These are phyloP conservation scores for Salticus scenicus DNA, from an alignment of 2,888 invertebrate species.

Conservation along the genomic window DNA sequence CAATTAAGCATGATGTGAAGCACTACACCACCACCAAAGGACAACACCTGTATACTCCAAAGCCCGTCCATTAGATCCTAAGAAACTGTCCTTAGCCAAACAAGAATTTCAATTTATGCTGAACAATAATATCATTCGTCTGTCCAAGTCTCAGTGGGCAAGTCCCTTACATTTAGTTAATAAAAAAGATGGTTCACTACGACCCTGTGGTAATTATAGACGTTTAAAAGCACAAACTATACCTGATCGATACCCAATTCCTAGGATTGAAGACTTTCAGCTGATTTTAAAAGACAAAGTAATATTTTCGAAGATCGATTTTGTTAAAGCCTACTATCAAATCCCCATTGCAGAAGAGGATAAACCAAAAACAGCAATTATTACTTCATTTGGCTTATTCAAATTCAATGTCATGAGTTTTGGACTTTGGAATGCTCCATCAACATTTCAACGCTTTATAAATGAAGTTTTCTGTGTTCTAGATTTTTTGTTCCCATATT, in stretches of 20 bases:
- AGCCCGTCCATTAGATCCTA: neutral
- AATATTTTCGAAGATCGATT: constrained; percentile 33
- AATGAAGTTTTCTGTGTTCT: too few relatives aligned
- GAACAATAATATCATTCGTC: neutral
- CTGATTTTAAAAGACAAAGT: constrained; percentile 18
- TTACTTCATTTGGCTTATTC: neutral
- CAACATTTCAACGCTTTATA: too few relatives aligned
- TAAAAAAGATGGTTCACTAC: constrained; percentile 29
- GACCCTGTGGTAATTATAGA: constrained; percentile 56
- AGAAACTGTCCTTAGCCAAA: neutral
- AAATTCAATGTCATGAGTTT: constrained; percentile 22
- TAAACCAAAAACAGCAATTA: constrained; percentile 12
- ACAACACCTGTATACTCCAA: neutral
- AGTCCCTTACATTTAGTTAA: constrained; percentile 26
- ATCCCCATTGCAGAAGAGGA: constrained; percentile 18
- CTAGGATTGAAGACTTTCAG: constrained; percentile 39
- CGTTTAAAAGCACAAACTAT: constrained; percentile 35
- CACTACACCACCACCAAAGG: neutral
- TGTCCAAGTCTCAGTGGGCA: neutral
- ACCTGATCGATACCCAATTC: constrained; percentile 35
- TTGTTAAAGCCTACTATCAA: constrained; percentile 6
- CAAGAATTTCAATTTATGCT: constrained; percentile 20
- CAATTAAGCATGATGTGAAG: neutral
- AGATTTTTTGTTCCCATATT: too few relatives aligned
- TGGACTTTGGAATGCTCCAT: too few relatives aligned